phyloP scores from a whole-genome alignment of 2,888 invertebrate genomes.

The Nycteola revayana region DNA sequence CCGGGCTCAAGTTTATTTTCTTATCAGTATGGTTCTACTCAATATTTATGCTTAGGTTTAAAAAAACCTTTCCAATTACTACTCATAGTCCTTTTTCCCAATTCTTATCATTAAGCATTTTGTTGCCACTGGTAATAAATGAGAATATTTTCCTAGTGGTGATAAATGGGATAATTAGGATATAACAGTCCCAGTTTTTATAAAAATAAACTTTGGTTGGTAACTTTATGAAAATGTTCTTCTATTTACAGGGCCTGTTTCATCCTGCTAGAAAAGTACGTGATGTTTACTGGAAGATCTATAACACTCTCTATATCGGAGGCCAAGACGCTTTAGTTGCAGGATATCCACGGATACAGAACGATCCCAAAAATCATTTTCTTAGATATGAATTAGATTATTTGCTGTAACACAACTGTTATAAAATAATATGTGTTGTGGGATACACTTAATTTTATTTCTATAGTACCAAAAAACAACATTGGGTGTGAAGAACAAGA shows the following conservation, averaged over 20 bases:
- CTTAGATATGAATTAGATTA: conserved; percentile 97
- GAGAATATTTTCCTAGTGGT: too few species aligned
- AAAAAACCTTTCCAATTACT: too few species aligned
- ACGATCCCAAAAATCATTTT: conserved; percentile 97
- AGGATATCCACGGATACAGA: conserved; percentile 97
- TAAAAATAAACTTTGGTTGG: too few species aligned
- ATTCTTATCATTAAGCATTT: too few species aligned
- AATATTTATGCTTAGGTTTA: too few species aligned
- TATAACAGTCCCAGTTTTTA: too few species aligned
- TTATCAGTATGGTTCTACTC: too few species aligned
- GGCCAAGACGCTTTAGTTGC: conserved; percentile 99
- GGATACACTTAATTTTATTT: conserved; percentile 26
- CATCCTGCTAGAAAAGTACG: conserved; percentile 99
- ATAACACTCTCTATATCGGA: conserved; percentile 99
- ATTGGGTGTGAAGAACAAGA: conserved; percentile 15
- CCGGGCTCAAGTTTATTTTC: too few species aligned
- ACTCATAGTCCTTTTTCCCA: too few species aligned
- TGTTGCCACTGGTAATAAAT: too few species aligned
- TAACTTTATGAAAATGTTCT: too few species aligned
- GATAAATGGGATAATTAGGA: too few species aligned
- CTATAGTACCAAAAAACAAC: conserved; percentile 11
- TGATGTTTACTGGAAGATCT: conserved; percentile 99
- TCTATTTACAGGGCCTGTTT: conserved; percentile 91
- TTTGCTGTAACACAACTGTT: conserved; percentile 84
- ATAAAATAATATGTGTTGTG: conserved; percentile 24